These are phyloP conservation scores for Drosophila malerkotliana DNA, from an alignment of 1,140 invertebrate species.

Conservation along the genomic window DNA sequence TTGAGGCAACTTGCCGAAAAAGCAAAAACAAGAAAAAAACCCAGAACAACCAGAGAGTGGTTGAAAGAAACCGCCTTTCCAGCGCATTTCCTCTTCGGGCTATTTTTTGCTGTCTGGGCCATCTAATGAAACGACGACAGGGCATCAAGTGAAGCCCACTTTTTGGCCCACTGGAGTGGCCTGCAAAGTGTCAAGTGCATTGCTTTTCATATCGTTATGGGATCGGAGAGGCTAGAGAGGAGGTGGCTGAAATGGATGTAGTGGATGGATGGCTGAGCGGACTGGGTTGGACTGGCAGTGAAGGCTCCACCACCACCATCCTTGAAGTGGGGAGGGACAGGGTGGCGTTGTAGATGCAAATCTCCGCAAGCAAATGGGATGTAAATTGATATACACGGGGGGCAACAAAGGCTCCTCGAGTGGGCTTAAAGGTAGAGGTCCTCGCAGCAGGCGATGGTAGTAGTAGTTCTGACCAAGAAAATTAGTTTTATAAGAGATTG, in stretches of 20 bases:
- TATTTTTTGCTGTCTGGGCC: conserved; percentile 39
- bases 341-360: background rate
- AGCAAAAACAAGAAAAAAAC: conserved; percentile 3
- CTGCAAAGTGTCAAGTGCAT: conserved; percentile 75
- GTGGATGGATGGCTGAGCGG: background rate
- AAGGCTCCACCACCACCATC: conserved; percentile 5
- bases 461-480: conserved; percentile 11
- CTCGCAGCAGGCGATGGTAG: conserved; percentile 3
- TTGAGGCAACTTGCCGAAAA: conserved; percentile 40
- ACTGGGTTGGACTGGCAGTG: conserved; percentile 14
- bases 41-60: conserved; percentile 4
- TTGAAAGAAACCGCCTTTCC: conserved; percentile 18
- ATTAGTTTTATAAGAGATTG: conserved; percentile 15
- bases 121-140: conserved; percentile 50
- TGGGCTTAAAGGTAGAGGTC: conserved; percentile 32
- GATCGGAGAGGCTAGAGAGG: background rate
- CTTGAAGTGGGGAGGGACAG: background rate
- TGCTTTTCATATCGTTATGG: conserved; percentile 57
- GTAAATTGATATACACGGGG: conserved; percentile 47
- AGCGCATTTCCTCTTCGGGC: conserved; percentile 28
- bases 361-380: conserved; percentile 50
- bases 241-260: conserved; percentile 25
- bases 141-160: conserved; percentile 52
- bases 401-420: conserved; percentile 11
- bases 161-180: conserved; percentile 57